Evolutionary conservation across 2,888 invertebrate species (phyloP).

Genomic region (Drosophila percnosoma): DNA sequence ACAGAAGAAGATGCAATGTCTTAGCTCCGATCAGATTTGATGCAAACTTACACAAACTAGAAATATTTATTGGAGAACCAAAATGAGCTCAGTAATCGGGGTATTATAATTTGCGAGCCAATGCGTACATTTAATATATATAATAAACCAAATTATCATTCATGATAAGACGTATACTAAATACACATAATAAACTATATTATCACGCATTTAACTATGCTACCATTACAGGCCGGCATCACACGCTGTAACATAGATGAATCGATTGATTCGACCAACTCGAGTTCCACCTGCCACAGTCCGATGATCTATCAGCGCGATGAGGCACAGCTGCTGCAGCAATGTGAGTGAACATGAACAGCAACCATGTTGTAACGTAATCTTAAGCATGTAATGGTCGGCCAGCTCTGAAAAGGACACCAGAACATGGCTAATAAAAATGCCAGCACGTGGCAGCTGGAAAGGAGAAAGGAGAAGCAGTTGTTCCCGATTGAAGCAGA

Average conservation of each 20-base stretch:
- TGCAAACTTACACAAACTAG: not conserved
- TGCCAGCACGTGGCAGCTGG: slow-evolving; percentile 45
- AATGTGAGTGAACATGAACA: slow-evolving; percentile 69
- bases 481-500: slow-evolving; percentile 5
- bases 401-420: slow-evolving; percentile 12
- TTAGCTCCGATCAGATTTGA: not conserved
- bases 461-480: not conserved
- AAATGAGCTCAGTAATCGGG: not conserved
- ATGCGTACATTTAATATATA: not conserved
- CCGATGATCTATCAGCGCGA: slow-evolving; percentile 84
- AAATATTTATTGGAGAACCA: not conserved
- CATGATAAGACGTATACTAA: not conserved
- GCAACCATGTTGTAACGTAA: slow-evolving; percentile 49
- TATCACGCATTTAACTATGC: not conserved
- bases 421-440: slow-evolving; percentile 62
- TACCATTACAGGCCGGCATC: slow-evolving; percentile 81
- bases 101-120: not conserved
- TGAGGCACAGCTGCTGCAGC: slow-evolving; percentile 83
- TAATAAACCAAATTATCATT: not conserved
- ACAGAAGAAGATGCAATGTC: not conserved
- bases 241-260: slow-evolving; percentile 85
- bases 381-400: slow-evolving; percentile 44
- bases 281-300: slow-evolving; percentile 84
- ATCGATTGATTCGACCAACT: slow-evolving; percentile 84
- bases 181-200: not conserved